These are phyloP conservation scores for Etheostoma nigrum DNA, from an alignment of 2,797 vertebrate genomes.

Conservation along the genomic window DNA sequence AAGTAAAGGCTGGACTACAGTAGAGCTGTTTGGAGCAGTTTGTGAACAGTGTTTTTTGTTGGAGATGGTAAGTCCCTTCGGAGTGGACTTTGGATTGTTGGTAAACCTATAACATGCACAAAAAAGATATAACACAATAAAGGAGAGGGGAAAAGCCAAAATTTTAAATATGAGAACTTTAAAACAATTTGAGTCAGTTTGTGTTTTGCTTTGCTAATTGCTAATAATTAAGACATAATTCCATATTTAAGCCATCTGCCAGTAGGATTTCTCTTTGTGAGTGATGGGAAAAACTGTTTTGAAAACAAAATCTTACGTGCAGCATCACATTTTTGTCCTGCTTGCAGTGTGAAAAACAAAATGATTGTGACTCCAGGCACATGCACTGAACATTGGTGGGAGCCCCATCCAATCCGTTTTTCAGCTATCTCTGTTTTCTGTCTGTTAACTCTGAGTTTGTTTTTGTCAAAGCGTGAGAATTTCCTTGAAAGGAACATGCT, in stretches of 20 bases:
- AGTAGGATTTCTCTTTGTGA: not conserved
- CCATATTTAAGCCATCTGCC: not conserved
- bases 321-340: slow-evolving; percentile 17
- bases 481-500: slow-evolving; percentile 63
- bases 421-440: slow-evolving; percentile 76
- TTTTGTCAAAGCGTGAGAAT: slow-evolving; percentile 63
- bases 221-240: not conserved
- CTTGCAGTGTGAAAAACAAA: slow-evolving; percentile 18
- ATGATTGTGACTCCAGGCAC: slow-evolving; percentile 55
- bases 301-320: slow-evolving; percentile 19
- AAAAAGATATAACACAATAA: too few species aligned
- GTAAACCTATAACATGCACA: too few species aligned
- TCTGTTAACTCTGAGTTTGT: slow-evolving; percentile 65
- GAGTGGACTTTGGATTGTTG: too few species aligned
- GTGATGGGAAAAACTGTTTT: slow-evolving; percentile 20
- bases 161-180: too few species aligned
- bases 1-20: too few species aligned
- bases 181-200: not conserved
- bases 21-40: too few species aligned
- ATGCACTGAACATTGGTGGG: slow-evolving; percentile 33
- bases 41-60: too few species aligned
- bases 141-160: too few species aligned
- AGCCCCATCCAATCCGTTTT: slow-evolving; percentile 22
- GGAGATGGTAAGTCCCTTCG: too few species aligned
- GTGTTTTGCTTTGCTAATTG: not conserved